phyloP scores from a whole-genome alignment of 2,113 vertebrate species.

The Chionodraco myersi region DNA sequence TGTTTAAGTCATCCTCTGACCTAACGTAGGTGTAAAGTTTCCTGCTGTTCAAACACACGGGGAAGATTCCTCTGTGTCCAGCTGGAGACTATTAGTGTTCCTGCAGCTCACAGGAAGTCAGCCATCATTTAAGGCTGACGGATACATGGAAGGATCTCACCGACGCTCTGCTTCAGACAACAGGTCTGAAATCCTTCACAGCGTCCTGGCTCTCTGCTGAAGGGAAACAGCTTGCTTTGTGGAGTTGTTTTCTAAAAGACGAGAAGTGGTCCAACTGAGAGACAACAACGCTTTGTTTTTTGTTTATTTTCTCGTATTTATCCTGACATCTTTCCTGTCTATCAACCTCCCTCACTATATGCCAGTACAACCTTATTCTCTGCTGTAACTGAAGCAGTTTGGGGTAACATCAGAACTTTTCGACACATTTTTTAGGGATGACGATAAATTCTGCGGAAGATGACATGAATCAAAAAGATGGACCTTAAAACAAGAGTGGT shows the following conservation, averaged over 20 bases:
- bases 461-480: slow-evolving; percentile 9
- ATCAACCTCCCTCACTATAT: slow-evolving; percentile 7
- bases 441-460: neutral
- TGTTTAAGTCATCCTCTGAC: slow-evolving; percentile 72
- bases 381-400: slow-evolving; percentile 21
- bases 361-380: slow-evolving; percentile 28
- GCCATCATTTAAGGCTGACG: slow-evolving; percentile 94
- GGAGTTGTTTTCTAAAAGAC: slow-evolving; percentile 38
- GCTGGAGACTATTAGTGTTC: slow-evolving; percentile 91
- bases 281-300: neutral
- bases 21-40: slow-evolving; percentile 69
- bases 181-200: slow-evolving; percentile 79
- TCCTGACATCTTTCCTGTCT: slow-evolving; percentile 6
- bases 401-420: neutral
- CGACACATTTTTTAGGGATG: too few species aligned
- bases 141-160: slow-evolving; percentile 90
- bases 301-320: slow-evolving; percentile 9
- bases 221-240: slow-evolving; percentile 41
- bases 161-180: slow-evolving; percentile 80
- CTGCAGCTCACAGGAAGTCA: slow-evolving; percentile 92
- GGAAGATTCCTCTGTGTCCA: slow-evolving; percentile 76
- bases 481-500: too few species aligned
- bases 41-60: slow-evolving; percentile 44
- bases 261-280: slow-evolving; percentile 37
- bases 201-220: slow-evolving; percentile 74